A percentile compares a stretch with the other conserved stretches of the same genome.
These are phyloP conservation scores for Belonocnema kinseyi DNA, from an alignment of 1,140 invertebrate genomes.

Conservation along the genomic window DNA sequence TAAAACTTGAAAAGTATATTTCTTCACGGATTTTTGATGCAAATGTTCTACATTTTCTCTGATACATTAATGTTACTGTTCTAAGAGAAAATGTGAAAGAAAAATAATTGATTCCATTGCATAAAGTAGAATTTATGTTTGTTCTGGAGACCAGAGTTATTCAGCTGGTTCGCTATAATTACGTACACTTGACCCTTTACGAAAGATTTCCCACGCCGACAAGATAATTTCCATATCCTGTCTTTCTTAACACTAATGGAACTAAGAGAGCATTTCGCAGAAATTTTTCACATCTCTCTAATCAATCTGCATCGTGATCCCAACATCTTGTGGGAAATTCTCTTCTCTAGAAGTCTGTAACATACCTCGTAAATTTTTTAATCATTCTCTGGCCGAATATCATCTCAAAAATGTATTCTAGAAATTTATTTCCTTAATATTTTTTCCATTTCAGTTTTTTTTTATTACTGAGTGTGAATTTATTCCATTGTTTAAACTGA, in stretches of 20 bases:
- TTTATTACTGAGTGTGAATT: no score
- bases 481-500: neutral
- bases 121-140: neutral
- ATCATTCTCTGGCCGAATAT: constrained; percentile 14
- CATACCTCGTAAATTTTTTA: constrained; percentile 22
- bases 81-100: neutral
- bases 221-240: constrained; percentile 66
- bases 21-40: no score
- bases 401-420: neutral
- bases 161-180: constrained; percentile 41
- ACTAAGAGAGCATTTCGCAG: constrained; percentile 38
- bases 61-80: neutral
- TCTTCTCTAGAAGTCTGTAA: constrained; percentile 18
- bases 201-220: constrained; percentile 65
- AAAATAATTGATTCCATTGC: constrained; percentile 9
- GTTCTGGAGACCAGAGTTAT: neutral
- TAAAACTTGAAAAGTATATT: no score
- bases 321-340: constrained; percentile 23
- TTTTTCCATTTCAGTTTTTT: no score
- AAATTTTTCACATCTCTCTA: constrained; percentile 45
- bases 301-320: constrained; percentile 38
- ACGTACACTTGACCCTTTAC: constrained; percentile 51
- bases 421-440: no score
- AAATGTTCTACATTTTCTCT: neutral
- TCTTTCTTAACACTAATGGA: constrained; percentile 45